Conservation (phyloP, 2,113 vertebrate genomes). For the Callopanchax toddi region DNA sequence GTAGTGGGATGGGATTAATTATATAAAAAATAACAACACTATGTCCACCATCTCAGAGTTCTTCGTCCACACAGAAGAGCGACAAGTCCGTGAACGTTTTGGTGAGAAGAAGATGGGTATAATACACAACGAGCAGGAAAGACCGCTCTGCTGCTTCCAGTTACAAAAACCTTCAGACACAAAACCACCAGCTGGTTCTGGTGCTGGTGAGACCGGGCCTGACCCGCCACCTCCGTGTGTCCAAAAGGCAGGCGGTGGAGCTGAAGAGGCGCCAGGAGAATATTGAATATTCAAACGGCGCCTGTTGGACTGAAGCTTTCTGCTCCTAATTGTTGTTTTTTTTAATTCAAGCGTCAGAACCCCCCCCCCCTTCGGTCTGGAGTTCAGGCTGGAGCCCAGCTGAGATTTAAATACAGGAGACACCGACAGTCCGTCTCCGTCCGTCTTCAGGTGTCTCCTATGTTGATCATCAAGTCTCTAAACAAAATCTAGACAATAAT, state of each 20-base stretch:
- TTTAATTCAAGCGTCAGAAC: too few relatives aligned
- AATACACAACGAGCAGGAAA: neutral
- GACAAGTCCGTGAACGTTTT: constrained; percentile 35
- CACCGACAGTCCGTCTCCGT: constrained; percentile 4
- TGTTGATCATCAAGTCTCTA: constrained; percentile 63
- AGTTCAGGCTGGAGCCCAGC: neutral
- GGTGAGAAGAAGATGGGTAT: constrained; percentile 3
- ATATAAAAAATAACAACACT: constrained; percentile 25
- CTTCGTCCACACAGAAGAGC: neutral
- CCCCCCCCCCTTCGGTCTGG: too few relatives aligned
- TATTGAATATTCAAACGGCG: neutral
- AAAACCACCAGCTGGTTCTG: too few relatives aligned
- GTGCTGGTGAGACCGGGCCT: constrained; percentile 16
- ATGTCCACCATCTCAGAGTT: constrained; percentile 26
- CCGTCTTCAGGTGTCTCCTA: constrained; percentile 31
- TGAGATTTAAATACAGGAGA: constrained; percentile 59
- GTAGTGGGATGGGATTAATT: constrained; percentile 39
- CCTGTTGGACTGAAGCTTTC: neutral
- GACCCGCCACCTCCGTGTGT: neutral
- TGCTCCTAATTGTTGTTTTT: too few relatives aligned
- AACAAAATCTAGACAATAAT: constrained; percentile 66
- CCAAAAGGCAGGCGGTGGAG: neutral
- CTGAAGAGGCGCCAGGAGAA: neutral
- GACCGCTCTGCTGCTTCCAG: constrained; percentile 47
- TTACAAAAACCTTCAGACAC: constrained; percentile 46